Conservation (phyloP, 2,888 invertebrate species). For the Seira ritae region DNA sequence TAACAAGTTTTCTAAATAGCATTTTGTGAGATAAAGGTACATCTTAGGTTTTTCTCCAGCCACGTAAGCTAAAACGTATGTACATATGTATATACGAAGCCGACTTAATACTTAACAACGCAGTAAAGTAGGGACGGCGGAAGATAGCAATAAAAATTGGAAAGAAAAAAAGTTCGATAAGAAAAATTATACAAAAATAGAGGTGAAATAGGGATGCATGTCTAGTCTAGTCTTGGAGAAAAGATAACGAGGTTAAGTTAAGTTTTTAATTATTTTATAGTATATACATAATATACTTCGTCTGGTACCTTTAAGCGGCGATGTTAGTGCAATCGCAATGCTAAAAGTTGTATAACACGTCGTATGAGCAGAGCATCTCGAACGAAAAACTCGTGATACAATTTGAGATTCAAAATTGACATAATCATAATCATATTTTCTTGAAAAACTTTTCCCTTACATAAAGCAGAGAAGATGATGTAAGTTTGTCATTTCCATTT, state of each 20-base stretch:
- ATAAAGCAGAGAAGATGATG: neutral
- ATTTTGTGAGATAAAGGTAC: neutral
- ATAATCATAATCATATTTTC: neutral
- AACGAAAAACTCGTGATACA: too few species aligned
- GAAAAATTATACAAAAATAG: neutral
- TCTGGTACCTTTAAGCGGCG: too few species aligned
- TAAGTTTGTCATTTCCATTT: neutral
- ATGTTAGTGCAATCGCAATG: too few species aligned
- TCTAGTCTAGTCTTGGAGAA: neutral
- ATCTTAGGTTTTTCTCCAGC: neutral
- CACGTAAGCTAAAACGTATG: too few species aligned
- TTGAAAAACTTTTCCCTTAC: neutral
- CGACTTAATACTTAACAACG: neutral
- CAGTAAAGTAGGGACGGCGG: neutral
- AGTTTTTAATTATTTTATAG: neutral
- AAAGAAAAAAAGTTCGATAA: neutral
- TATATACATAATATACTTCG: too few species aligned
- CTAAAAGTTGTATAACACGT: too few species aligned
- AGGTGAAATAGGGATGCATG: neutral
- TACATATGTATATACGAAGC: neutral
- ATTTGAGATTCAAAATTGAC: too few species aligned
- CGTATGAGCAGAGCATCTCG: too few species aligned
- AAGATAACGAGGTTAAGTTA: neutral
- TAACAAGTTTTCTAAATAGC: neutral
- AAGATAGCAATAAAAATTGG: conserved; percentile 1